Percentiles rank a stretch among this genome's conserved stretches.
phyloP scores from a whole-genome alignment of 2,888 invertebrate genomes.

The Agrotis exclamationis region DNA sequence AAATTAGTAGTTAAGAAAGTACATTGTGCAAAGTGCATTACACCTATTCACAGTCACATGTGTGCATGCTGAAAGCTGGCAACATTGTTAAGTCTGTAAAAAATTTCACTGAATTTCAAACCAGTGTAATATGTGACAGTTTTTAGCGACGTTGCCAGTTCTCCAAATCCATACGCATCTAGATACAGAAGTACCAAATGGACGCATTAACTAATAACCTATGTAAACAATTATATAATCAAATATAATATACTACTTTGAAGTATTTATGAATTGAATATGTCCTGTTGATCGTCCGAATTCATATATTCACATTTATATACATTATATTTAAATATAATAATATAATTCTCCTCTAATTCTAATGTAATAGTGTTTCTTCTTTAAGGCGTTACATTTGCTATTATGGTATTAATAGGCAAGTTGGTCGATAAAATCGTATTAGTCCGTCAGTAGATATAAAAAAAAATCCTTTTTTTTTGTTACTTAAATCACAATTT shows the following conservation, averaged over 20 bases:
- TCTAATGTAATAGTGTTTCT: slow-evolving; percentile 13
- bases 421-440: no score
- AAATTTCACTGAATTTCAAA: background rate
- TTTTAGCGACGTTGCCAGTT: background rate
- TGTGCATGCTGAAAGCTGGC: background rate
- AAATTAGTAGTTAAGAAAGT: background rate
- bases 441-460: no score
- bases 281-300: slow-evolving; percentile 11
- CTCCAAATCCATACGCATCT: background rate
- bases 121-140: no score
- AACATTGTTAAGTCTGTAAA: background rate
- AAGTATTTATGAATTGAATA: slow-evolving; percentile 31
- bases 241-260: slow-evolving; percentile 49
- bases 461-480: no score
- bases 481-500: no score
- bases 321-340: slow-evolving; percentile 36
- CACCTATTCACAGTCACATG: background rate
- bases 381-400: slow-evolving; percentile 31
- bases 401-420: background rate
- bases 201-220: slow-evolving; percentile 35
- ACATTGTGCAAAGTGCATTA: no score
- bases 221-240: slow-evolving; percentile 51
- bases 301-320: slow-evolving; percentile 45
- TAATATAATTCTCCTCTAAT: slow-evolving; percentile 27
- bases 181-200: background rate